These are phyloP conservation scores for Drosophila histrio DNA, from an alignment of 2,888 invertebrate genomes.

Conservation along the genomic window DNA sequence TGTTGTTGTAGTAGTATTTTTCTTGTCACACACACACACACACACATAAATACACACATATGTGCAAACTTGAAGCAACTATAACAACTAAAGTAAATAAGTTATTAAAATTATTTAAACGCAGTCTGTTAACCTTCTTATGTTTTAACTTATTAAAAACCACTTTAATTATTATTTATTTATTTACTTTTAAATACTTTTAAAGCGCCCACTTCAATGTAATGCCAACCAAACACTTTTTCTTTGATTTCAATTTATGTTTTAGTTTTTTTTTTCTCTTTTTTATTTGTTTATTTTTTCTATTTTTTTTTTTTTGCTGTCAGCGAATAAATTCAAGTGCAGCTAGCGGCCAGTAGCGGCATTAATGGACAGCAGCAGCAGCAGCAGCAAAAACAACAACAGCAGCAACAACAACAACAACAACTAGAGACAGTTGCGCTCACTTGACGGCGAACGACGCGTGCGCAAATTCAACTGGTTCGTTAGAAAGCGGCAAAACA, in stretches of 20 bases:
- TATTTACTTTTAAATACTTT: too few species aligned
- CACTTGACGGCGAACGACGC: constrained; percentile 62
- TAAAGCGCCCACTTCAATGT: constrained; percentile 10
- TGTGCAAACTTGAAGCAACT: too few species aligned
- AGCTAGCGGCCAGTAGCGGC: constrained; percentile 29
- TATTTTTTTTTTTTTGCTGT: constrained; percentile 10
- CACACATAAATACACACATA: too few species aligned
- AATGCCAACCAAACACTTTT: constrained; percentile 36
- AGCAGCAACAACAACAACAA: constrained; percentile 18
- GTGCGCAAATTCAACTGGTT: constrained; percentile 79
- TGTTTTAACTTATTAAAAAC: too few species aligned
- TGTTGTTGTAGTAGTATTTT: too few species aligned
- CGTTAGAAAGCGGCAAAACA: constrained; percentile 79
- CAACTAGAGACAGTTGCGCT: constrained; percentile 37
- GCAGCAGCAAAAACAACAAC: constrained; percentile 15
- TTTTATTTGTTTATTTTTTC: constrained; percentile 7
- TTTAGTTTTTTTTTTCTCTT: neutral
- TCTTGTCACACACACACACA: too few species aligned
- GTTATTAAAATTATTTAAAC: too few species aligned
- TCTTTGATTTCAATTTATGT: constrained; percentile 20
- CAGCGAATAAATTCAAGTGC: constrained; percentile 47
- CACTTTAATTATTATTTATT: too few species aligned
- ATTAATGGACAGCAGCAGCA: constrained; percentile 10
- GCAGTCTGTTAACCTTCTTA: too few species aligned
- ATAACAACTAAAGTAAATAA: too few species aligned